phyloP scores from a whole-genome alignment of 2,888 invertebrate species.

The Habrosyne pyritoides region DNA sequence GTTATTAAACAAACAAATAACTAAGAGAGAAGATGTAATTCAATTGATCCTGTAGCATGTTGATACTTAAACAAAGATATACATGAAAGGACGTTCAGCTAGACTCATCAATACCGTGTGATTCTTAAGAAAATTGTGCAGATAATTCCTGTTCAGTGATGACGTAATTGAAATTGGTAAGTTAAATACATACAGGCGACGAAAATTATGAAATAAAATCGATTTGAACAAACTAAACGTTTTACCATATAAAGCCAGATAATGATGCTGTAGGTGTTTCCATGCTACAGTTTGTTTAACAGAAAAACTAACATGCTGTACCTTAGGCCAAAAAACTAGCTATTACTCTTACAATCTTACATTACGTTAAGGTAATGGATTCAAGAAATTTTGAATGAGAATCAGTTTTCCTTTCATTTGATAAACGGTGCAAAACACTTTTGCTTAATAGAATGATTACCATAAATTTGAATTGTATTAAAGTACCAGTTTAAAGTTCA shows the following conservation, averaged over 20 bases:
- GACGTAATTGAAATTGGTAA: neutral
- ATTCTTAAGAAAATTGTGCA: neutral
- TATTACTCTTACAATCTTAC: no score
- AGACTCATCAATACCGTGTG: neutral
- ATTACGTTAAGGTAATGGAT: neutral
- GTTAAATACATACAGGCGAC: neutral
- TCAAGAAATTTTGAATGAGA: neutral
- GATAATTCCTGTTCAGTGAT: neutral
- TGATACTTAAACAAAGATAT: neutral
- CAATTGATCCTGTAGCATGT: neutral
- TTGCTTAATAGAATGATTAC: neutral
- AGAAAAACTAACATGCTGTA: neutral
- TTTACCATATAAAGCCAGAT: neutral
- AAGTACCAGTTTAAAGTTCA: neutral
- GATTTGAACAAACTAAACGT: neutral
- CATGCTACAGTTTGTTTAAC: no score
- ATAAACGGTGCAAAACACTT: neutral
- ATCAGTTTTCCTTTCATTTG: neutral
- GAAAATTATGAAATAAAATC: neutral
- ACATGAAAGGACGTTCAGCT: neutral
- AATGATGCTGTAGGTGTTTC: no score
- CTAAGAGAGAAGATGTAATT: neutral
- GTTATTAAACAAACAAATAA: neutral
- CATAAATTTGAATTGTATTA: neutral
- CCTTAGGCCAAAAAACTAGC: neutral